phyloP scores from a whole-genome alignment of 1,140 invertebrate species.

The Hormaphis cornu region DNA sequence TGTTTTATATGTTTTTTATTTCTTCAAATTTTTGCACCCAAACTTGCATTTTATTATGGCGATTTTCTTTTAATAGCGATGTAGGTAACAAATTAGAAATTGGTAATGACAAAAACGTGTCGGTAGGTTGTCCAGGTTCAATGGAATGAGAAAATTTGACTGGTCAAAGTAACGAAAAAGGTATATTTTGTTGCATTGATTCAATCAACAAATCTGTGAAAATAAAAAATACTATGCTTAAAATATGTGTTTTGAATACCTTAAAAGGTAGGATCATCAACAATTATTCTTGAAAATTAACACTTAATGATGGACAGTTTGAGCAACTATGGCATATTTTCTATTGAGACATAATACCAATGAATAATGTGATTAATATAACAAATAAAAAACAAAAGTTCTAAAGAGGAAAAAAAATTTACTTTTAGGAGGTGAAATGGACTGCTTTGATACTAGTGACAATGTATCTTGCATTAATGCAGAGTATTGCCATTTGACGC shows the following conservation, averaged over 20 bases:
- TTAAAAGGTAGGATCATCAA: neutral
- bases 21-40: neutral
- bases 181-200: neutral
- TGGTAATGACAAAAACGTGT: neutral
- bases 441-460: too few species aligned
- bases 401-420: neutral
- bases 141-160: too few species aligned
- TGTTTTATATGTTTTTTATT: neutral
- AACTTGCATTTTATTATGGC: neutral
- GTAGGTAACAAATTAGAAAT: neutral
- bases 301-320: neutral
- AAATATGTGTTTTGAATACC: neutral
- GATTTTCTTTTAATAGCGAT: neutral
- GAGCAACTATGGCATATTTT: neutral
- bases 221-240: neutral
- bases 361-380: too few species aligned
- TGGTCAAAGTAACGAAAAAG: neutral
- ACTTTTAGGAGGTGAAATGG: neutral
- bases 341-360: too few species aligned
- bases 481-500: conserved; percentile 19
- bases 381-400: too few species aligned
- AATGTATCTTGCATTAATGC: neutral
- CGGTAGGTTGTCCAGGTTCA: too few species aligned
- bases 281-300: neutral
- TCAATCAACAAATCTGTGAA: neutral